Percentiles rank a stretch among this genome's conserved stretches.
phyloP scores from a whole-genome alignment of 2,113 vertebrate species.

The Aviceda subcristata region DNA sequence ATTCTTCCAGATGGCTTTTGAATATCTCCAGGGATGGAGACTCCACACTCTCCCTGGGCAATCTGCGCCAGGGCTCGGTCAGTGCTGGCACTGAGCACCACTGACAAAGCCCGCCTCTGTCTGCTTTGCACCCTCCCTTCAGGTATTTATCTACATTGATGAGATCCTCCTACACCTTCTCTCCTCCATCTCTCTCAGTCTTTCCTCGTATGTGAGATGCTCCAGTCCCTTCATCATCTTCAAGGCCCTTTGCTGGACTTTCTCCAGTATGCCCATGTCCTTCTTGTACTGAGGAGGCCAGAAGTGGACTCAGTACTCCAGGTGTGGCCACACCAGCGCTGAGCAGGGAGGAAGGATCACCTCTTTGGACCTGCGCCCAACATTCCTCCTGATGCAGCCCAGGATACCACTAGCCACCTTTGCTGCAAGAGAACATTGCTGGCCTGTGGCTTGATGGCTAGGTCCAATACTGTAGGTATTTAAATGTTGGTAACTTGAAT shows the following conservation, averaged over 20 bases:
- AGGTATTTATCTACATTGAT: neutral
- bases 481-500: neutral
- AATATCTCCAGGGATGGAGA: neutral
- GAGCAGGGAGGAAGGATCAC: neutral
- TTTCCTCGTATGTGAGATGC: neutral
- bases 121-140: neutral
- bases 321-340: neutral
- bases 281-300: neutral
- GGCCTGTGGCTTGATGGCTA: neutral
- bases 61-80: neutral
- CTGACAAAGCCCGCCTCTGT: neutral
- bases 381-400: neutral
- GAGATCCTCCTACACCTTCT: neutral
- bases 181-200: neutral
- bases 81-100: neutral
- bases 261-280: neutral
- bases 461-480: neutral
- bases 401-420: neutral
- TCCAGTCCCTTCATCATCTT: neutral
- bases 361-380: neutral
- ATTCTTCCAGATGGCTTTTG: neutral
- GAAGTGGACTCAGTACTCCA: neutral
- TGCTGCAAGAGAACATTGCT: neutral
- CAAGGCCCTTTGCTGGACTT: neutral
- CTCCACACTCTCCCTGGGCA: neutral